phyloP scores from a whole-genome alignment of 2,113 vertebrate genomes.

The Neolamprologus devosi region DNA sequence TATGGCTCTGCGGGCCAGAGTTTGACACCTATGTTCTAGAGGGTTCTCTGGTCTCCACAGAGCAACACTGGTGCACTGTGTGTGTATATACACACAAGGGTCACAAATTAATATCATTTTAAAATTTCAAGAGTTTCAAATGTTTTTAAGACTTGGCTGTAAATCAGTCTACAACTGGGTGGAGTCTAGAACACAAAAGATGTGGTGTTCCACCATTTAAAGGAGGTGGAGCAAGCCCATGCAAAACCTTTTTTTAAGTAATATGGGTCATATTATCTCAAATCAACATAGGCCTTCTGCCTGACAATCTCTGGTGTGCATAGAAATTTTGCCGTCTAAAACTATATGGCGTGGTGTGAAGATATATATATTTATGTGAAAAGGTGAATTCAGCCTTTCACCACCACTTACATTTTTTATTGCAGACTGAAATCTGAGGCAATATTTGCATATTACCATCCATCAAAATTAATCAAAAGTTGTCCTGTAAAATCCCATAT shows the following conservation, averaged over 20 bases:
- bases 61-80: not conserved
- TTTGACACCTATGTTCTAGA: not conserved
- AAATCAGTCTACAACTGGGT: not conserved
- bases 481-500: not conserved
- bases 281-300: not conserved
- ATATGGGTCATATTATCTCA: not conserved
- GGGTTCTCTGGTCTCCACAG: not conserved
- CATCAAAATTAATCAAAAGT: not conserved
- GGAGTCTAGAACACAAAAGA: not conserved
- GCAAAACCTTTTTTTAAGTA: not conserved
- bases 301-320: not conserved
- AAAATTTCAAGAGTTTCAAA: not conserved
- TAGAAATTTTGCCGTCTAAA: not conserved
- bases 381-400: not conserved
- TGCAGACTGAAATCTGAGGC: not conserved
- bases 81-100: not conserved
- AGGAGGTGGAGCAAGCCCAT: not conserved
- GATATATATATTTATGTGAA: not conserved
- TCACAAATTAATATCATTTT: not conserved
- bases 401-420: not conserved
- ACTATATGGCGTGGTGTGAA: not conserved
- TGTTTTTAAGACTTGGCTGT: not conserved
- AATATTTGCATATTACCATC: not conserved
- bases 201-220: not conserved
- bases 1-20: rapidly evolving